Percentiles rank a stretch among this genome's conserved stretches.
Evolutionary conservation across 2,888 invertebrate species (phyloP).

Genomic region (Polydrusus pterygomalis): DNA sequence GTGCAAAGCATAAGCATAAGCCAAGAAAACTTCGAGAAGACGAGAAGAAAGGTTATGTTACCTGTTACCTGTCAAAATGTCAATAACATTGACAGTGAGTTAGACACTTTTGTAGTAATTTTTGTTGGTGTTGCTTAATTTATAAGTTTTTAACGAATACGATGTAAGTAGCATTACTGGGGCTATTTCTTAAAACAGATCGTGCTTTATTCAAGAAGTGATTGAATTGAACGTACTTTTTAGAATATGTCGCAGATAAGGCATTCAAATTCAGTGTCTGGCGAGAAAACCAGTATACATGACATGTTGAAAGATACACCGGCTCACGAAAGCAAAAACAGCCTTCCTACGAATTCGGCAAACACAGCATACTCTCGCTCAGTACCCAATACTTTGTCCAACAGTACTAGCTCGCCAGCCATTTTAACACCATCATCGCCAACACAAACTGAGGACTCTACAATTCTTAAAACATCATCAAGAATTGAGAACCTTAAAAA

Average conservation of each 20-base stretch:
- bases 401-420: slow-evolving; percentile 68
- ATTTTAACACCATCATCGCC: slow-evolving; percentile 74
- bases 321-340: slow-evolving; percentile 84
- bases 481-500: slow-evolving; percentile 94
- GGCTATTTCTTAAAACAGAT: not conserved
- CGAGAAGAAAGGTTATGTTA: not conserved
- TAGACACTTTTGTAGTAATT: not conserved
- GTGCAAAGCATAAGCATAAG: too few relatives aligned
- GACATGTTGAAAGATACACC: slow-evolving; percentile 91
- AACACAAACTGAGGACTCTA: slow-evolving; percentile 75
- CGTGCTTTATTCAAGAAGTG: slow-evolving; percentile 8
- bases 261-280: slow-evolving; percentile 67
- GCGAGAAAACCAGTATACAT: slow-evolving; percentile 83
- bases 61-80: not conserved
- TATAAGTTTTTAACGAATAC: slow-evolving; percentile 9
- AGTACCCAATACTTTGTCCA: slow-evolving; percentile 78
- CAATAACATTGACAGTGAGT: not conserved
- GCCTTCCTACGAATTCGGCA: slow-evolving; percentile 84
- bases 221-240: slow-evolving; percentile 30
- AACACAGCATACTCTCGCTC: slow-evolving; percentile 81
- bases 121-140: slow-evolving; percentile 30
- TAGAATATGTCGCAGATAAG: slow-evolving; percentile 67
- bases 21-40: not conserved
- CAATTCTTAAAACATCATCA: slow-evolving; percentile 81
- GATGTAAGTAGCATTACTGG: slow-evolving; percentile 23